phyloP scores from a whole-genome alignment of 2,113 vertebrate genomes.

The Tragelaphus scriptus region DNA sequence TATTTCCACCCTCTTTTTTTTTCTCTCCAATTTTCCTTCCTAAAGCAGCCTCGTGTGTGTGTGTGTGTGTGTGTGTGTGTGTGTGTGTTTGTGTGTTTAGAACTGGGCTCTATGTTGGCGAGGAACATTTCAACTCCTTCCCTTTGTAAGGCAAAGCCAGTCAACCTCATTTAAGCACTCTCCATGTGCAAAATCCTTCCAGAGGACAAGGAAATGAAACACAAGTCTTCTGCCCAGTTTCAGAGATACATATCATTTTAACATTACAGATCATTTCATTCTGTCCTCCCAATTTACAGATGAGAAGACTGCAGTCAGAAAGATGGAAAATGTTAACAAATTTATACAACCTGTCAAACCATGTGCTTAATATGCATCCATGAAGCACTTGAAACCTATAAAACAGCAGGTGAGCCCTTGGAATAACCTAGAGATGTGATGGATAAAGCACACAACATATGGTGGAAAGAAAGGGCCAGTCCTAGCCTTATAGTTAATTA shows the following conservation, averaged over 20 bases:
- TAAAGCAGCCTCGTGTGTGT: accelerated
- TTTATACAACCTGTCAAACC: neutral
- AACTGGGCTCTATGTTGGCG: neutral
- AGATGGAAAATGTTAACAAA: neutral
- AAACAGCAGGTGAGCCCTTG: neutral
- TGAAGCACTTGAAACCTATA: neutral
- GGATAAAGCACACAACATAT: neutral
- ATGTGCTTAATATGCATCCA: neutral
- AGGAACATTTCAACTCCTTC: neutral
- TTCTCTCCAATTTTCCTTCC: neutral
- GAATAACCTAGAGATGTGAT: accelerated
- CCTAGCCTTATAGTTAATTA: neutral
- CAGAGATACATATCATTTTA: neutral
- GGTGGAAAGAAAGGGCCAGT: neutral
- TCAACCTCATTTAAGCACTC: neutral
- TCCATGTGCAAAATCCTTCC: neutral
- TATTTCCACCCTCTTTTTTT: neutral
- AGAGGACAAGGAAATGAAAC: neutral
- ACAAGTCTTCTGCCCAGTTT: neutral
- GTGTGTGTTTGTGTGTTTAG: accelerated
- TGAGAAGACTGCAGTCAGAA: neutral
- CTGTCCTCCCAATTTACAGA: neutral
- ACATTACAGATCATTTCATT: neutral
- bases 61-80: neutral
- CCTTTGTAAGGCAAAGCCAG: neutral